Evolutionary conservation across 2,113 vertebrate species (phyloP).

Genomic region (Pygoscelis adeliae): DNA sequence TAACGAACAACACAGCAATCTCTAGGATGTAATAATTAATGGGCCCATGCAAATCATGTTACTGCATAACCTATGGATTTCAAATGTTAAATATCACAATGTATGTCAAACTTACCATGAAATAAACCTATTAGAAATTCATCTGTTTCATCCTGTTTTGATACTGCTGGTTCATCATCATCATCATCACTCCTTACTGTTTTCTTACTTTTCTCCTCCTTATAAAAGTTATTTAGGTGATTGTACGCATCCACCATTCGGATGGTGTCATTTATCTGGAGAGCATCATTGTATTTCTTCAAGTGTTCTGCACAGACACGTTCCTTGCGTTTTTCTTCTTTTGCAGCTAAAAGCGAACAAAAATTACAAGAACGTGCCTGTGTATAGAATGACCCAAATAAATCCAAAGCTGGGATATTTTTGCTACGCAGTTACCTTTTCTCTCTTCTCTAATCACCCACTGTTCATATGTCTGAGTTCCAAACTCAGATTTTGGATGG

Average conservation of each 20-base stretch:
- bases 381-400: not conserved
- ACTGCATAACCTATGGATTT: not conserved
- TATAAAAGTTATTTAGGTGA: constrained; percentile 84
- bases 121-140: constrained; percentile 87
- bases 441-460: constrained; percentile 89
- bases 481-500: constrained; percentile 81
- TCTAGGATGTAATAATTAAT: not conserved
- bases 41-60: not conserved
- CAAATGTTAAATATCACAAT: not conserved
- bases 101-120: constrained; percentile 77
- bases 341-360: constrained; percentile 80
- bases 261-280: constrained; percentile 90
- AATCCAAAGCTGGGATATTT: not conserved
- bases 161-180: constrained; percentile 52
- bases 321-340: constrained; percentile 82
- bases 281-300: constrained; percentile 90
- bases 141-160: constrained; percentile 84
- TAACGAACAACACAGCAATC: not conserved
- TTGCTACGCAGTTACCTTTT: constrained; percentile 74
- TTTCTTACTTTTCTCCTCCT: constrained; percentile 86
- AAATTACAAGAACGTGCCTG: not conserved
- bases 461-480: constrained; percentile 92
- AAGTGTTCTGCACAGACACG: constrained; percentile 90
- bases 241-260: constrained; percentile 88
- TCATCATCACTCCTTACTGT: constrained; percentile 58